These are phyloP conservation scores for Brachyptera putata DNA, from an alignment of 2,888 invertebrate species.

Conservation along the genomic window DNA sequence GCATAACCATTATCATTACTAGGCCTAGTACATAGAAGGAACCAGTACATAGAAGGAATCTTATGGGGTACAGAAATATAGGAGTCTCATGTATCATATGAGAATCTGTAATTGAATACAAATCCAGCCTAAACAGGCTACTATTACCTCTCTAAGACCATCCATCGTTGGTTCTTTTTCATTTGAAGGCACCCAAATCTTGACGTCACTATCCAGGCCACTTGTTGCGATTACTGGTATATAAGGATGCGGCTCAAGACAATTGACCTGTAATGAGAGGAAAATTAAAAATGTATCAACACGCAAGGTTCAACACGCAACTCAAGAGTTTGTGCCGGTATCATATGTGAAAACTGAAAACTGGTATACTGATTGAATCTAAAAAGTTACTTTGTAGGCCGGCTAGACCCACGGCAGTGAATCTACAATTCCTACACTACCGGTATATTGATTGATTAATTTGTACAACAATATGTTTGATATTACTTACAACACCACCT, in stretches of 20 bases:
- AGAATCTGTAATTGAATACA: too few species aligned
- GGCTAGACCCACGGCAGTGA: too few species aligned
- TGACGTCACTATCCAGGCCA: conserved; percentile 87
- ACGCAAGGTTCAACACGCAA: too few species aligned
- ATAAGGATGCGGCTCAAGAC: conserved; percentile 85
- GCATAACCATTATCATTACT: not conserved
- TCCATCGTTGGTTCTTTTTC: conserved; percentile 55
- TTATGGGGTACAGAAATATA: too few species aligned
- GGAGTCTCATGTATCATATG: too few species aligned
- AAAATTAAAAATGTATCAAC: not conserved
- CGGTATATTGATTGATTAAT: not conserved
- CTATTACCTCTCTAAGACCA: conserved; percentile 45
- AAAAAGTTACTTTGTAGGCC: too few species aligned
- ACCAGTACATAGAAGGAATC: too few species aligned
- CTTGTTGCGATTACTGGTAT: conserved; percentile 85
- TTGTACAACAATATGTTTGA: conserved; percentile 24
- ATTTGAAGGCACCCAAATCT: conserved; percentile 82
- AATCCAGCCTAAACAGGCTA: too few species aligned
- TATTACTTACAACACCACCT: conserved; percentile 70
- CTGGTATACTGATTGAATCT: too few species aligned
- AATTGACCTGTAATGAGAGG: conserved; percentile 66
- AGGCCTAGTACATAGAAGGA: too few species aligned
- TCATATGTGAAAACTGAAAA: too few species aligned
- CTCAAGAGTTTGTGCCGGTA: too few species aligned
- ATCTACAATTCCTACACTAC: not conserved